Conservation (phyloP, 2,113 vertebrate genomes). For the Corydoras sp. region DNA sequence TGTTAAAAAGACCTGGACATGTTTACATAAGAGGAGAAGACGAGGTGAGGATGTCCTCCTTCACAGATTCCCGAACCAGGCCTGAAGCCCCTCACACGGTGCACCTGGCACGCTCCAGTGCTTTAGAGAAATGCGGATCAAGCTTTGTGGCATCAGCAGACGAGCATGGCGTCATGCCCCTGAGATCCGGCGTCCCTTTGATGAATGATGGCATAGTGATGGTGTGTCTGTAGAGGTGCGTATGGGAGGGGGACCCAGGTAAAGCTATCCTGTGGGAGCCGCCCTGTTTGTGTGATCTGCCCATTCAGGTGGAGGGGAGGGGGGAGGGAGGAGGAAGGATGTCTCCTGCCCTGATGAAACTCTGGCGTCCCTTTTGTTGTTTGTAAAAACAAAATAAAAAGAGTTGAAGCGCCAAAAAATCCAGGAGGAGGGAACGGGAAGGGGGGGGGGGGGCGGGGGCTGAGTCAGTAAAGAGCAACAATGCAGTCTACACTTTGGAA, state of each 20-base stretch:
- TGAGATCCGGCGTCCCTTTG: slow-evolving; percentile 2
- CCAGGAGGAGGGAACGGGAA: slow-evolving; percentile 42
- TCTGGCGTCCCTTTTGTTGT: slow-evolving; percentile 61
- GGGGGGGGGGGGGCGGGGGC: slow-evolving; percentile 35
- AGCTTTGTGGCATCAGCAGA: slow-evolving; percentile 5
- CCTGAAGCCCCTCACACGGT: background rate
- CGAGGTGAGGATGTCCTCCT: too few relatives aligned
- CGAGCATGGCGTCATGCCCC: slow-evolving; percentile 9
- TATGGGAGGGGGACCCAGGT: slow-evolving; percentile 50
- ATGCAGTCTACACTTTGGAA: slow-evolving; percentile 54
- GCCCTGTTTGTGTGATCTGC: slow-evolving; percentile 49
- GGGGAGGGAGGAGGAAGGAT: slow-evolving; percentile 52
- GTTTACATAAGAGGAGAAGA: too few relatives aligned
- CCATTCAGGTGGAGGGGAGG: slow-evolving; percentile 54
- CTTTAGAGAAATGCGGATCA: slow-evolving; percentile 3
- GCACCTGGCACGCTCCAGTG: background rate
- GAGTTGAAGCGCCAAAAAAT: slow-evolving; percentile 41
- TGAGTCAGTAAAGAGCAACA: slow-evolving; percentile 56
- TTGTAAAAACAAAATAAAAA: slow-evolving; percentile 64
- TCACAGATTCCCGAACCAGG: too few relatives aligned
- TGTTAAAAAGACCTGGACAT: too few relatives aligned
- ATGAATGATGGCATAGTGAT: slow-evolving; percentile 39
- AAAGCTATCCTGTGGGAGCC: slow-evolving; percentile 51
- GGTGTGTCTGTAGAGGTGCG: slow-evolving; percentile 16
- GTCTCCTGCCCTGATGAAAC: slow-evolving; percentile 54